Percentiles rank a stretch among this genome's conserved stretches.
These are phyloP conservation scores for Microchirus variegatus DNA, from an alignment of 2,797 vertebrate species.

Conservation along the genomic window DNA sequence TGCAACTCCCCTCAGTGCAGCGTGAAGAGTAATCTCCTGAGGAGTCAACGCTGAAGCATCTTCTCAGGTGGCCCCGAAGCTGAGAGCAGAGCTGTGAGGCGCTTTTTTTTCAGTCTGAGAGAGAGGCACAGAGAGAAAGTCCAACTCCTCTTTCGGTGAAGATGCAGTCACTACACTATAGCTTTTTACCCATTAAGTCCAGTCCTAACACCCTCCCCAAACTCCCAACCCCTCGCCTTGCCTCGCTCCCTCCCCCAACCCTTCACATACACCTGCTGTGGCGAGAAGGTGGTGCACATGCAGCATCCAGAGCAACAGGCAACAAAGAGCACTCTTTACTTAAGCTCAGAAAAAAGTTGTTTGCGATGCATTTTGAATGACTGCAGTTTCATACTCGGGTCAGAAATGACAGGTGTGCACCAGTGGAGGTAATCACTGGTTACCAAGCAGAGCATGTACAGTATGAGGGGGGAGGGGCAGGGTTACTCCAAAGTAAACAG, in stretches of 20 bases:
- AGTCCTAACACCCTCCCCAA: slow-evolving; percentile 67
- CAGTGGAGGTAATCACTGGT: slow-evolving; percentile 58
- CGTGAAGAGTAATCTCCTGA: slow-evolving; percentile 48
- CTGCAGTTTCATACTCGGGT: slow-evolving; percentile 19
- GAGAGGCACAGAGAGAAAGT: slow-evolving; percentile 64
- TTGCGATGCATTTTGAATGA: slow-evolving; percentile 15
- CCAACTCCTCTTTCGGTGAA: slow-evolving; percentile 68
- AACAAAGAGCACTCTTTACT: slow-evolving; percentile 34
- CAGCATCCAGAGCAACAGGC: slow-evolving; percentile 31
- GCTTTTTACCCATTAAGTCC: slow-evolving; percentile 66
- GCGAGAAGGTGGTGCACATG: slow-evolving; percentile 67
- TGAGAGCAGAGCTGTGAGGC: slow-evolving; percentile 57
- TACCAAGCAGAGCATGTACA: slow-evolving; percentile 56
- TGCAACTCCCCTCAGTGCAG: slow-evolving; percentile 48
- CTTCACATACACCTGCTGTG: slow-evolving; percentile 75
- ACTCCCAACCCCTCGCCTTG: slow-evolving; percentile 44
- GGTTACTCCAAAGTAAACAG: slow-evolving; percentile 82
- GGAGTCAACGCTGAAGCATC: slow-evolving; percentile 59
- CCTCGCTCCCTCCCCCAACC: slow-evolving; percentile 35
- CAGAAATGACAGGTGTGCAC: slow-evolving; percentile 66
- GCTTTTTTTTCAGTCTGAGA: slow-evolving; percentile 55
- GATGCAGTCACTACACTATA: slow-evolving; percentile 71
- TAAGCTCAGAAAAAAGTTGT: background rate
- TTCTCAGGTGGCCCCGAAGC: slow-evolving; percentile 62
- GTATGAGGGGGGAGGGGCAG: slow-evolving; percentile 67